Percentiles rank a stretch among this genome's conserved stretches.
Evolutionary conservation across 2,113 vertebrate species (phyloP).

Genomic region (Octodon degus): DNA sequence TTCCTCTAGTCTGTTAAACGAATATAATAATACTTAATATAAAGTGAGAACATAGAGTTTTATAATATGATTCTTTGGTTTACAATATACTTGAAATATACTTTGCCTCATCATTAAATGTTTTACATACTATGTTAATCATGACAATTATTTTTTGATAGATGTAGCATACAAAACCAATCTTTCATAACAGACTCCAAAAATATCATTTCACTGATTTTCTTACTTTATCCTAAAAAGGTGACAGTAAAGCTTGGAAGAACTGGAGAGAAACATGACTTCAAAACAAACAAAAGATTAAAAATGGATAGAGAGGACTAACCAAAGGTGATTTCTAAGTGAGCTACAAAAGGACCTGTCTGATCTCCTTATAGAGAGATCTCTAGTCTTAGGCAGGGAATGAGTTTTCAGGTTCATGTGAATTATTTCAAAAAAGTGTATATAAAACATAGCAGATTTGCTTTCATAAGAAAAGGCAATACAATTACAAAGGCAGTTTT

Average conservation of each 20-base stretch:
- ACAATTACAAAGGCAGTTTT: not conserved
- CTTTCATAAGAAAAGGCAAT: not conserved
- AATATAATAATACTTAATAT: not conserved
- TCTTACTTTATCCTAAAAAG: not conserved
- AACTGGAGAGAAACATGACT: not conserved
- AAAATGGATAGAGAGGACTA: not conserved
- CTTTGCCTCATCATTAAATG: conserved; percentile 27
- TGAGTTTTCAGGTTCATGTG: not conserved
- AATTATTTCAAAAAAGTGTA: not conserved
- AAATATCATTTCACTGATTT: conserved; percentile 39
- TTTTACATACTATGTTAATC: not conserved
- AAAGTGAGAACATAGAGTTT: not conserved
- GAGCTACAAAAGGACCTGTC: not conserved
- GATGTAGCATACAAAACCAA: not conserved
- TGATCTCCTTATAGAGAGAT: not conserved
- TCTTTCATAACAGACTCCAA: not conserved
- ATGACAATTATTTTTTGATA: not conserved
- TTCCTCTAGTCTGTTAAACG: not conserved
- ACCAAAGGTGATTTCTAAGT: not conserved
- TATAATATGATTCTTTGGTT: not conserved
- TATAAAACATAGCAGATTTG: not conserved
- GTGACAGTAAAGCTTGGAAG: not conserved
- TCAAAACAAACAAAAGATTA: conserved; percentile 10
- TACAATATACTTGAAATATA: not conserved
- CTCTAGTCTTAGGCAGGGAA: not conserved